Evolutionary conservation across 2,797 vertebrate species (phyloP), one percentile per base, ranked within the genome.

Genomic region (Etheostoma perlongum): DNA sequence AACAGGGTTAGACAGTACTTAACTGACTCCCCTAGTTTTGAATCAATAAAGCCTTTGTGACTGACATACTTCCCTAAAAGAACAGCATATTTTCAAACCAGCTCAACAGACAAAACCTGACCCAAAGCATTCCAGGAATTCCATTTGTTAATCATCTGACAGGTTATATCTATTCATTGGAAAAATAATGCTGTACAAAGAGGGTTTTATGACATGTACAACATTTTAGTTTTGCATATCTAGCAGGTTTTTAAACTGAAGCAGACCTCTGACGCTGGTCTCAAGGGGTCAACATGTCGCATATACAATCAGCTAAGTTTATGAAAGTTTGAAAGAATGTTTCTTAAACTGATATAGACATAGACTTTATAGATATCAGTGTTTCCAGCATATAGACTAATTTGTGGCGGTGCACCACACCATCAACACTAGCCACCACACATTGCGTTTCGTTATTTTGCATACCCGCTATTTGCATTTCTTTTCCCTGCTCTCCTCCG

Each of bases 121-220:
- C 52, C 27, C 48, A 44, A 19, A 42, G 16, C 23, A 55, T 52
- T 60, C 48, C 30, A 49, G 53, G 59, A 54, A 74, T 69, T 49
- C 54, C 18, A 33, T 42, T 63, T 18, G 47, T 53, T 51, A 4
- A 14, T 13, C 23, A 23, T 40, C n/a, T 64, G 40, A 48, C 23
- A 40, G 36, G 10, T 40, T 40, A 40, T 3, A 30, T 23, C 25
- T 40, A 10, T 16, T 9, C 21, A 14, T 14, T 51, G 42, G 19
- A 5, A 51, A 52, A 33, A 25, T 10, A 4, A 30, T 2, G 15
- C 19, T 40, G 21, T 40, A 40, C 11, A 10, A 10, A 40, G 9
- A 3, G 36, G 9, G 36, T 19, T 51, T 25, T 5, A 19, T 9
- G 4, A 23, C 12, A 60, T 5, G n/a, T 25, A 19, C n/a, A 18